These are phyloP conservation scores for Xiphorhynchus elegans DNA, from an alignment of 2,113 vertebrate genomes.

Conservation along the genomic window DNA sequence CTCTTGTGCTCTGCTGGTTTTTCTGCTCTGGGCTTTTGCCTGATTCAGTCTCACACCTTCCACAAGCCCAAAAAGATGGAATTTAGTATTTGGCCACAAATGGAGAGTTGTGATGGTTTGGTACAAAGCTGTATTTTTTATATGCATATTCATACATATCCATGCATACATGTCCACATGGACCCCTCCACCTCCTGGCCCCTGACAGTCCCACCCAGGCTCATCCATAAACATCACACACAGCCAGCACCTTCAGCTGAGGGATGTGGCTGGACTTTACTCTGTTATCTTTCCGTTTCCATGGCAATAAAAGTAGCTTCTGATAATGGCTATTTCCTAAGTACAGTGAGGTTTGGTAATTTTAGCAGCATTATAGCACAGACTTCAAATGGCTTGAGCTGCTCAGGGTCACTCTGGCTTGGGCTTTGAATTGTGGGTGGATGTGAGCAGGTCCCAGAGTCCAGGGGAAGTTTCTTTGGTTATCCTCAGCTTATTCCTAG, in stretches of 20 bases:
- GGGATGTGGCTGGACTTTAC: slow-evolving; percentile 42
- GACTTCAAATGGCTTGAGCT: slow-evolving; percentile 16
- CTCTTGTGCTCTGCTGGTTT: neutral
- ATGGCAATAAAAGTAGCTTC: slow-evolving; percentile 77
- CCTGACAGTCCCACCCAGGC: neutral
- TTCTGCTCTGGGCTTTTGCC: neutral
- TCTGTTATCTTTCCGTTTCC: slow-evolving; percentile 74
- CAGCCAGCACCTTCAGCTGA: neutral
- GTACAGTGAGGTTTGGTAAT: slow-evolving; percentile 67
- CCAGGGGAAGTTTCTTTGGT: neutral
- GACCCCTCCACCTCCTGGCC: neutral
- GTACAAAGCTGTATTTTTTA: neutral
- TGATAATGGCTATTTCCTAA: slow-evolving; percentile 72
- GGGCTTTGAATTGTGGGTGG: neutral
- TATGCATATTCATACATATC: rapidly evolving
- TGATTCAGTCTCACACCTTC: neutral
- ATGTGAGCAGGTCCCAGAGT: neutral
- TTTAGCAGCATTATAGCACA: slow-evolving; percentile 66
- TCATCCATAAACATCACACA: neutral
- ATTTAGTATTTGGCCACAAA: neutral
- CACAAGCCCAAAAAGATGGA: neutral
- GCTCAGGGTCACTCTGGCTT: neutral
- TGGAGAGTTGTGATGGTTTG: neutral
- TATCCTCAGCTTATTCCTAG: neutral
- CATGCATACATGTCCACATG: rapidly evolving